Evolutionary conservation across 2,113 vertebrate species (phyloP).

Genomic region (Nibea albiflora): DNA sequence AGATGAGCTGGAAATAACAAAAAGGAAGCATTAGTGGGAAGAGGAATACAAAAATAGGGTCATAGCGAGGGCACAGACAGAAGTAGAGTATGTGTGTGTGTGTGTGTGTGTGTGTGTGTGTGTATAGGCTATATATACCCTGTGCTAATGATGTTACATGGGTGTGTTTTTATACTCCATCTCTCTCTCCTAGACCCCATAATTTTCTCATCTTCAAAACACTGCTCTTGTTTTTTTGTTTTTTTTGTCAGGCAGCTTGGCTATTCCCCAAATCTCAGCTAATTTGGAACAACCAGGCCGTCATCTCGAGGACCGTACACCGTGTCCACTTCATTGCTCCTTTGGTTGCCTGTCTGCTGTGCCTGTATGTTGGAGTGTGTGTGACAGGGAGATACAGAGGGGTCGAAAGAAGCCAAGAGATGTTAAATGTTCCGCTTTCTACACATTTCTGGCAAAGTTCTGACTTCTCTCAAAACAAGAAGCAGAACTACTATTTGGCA

Average conservation of each 20-base stretch:
- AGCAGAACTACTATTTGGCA: neutral
- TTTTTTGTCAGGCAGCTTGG: conserved; percentile 54
- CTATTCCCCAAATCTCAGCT: conserved; percentile 57
- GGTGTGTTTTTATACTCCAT: neutral
- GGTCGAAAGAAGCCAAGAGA: conserved; percentile 41
- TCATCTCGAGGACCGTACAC: conserved; percentile 64
- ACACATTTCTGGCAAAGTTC: conserved; percentile 25
- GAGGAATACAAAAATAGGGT: conserved; percentile 4
- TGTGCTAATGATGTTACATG: neutral
- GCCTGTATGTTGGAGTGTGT: conserved; percentile 32
- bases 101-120: neutral
- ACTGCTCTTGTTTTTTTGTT: conserved; percentile 11
- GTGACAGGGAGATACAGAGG: conserved; percentile 18
- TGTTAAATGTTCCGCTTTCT: conserved; percentile 44
- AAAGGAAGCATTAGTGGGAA: conserved; percentile 29
- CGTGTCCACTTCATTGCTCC: conserved; percentile 65
- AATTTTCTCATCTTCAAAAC: conserved; percentile 10
- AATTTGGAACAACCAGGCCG: conserved; percentile 70
- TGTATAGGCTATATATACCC: neutral
- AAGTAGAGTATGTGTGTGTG: neutral
- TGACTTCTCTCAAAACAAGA: conserved; percentile 34
- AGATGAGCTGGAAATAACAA: conserved; percentile 39
- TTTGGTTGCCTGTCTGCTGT: conserved; percentile 42
- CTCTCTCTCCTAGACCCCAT: neutral
- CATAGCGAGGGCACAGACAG: conserved; percentile 19